These are phyloP conservation scores for Potorous gilbertii DNA, from an alignment of 2,797 vertebrate species.

Conservation along the genomic window DNA sequence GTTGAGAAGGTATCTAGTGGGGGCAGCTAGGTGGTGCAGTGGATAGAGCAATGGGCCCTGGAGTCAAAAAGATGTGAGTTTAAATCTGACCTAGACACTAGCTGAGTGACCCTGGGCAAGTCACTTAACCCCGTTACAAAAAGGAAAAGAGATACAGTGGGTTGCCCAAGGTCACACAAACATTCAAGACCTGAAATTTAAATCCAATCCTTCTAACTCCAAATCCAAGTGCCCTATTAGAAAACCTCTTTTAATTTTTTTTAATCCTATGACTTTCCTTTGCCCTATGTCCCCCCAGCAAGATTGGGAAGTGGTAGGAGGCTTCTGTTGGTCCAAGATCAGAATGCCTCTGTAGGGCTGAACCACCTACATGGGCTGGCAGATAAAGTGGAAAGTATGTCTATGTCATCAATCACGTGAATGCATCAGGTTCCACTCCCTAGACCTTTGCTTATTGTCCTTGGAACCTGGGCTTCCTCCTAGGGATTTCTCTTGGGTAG, in stretches of 20 bases:
- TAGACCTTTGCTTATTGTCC: not conserved
- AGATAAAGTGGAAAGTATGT: not conserved
- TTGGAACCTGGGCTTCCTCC: not conserved
- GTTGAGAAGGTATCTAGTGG: not conserved
- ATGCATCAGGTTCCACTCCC: not conserved
- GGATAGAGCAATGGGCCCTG: not conserved
- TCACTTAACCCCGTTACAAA: no score
- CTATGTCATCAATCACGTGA: not conserved
- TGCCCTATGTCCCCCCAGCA: not conserved
- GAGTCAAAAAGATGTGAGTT: not conserved
- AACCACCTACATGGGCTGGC: not conserved
- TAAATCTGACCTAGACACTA: not conserved
- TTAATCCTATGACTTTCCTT: not conserved
- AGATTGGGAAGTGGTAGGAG: not conserved
- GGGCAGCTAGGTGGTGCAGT: not conserved
- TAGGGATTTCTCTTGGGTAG: not conserved
- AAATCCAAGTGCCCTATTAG: not conserved
- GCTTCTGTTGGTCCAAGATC: not conserved
- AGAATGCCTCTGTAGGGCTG: not conserved
- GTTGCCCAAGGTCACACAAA: conserved; percentile 44
- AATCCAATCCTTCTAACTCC: not conserved
- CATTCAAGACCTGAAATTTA: not conserved
- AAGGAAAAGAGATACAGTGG: not conserved
- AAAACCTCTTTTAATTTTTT: not conserved
- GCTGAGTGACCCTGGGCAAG: no score